These are phyloP conservation scores for Phlogophora meticulosa DNA, from an alignment of 2,888 invertebrate species.

Conservation along the genomic window DNA sequence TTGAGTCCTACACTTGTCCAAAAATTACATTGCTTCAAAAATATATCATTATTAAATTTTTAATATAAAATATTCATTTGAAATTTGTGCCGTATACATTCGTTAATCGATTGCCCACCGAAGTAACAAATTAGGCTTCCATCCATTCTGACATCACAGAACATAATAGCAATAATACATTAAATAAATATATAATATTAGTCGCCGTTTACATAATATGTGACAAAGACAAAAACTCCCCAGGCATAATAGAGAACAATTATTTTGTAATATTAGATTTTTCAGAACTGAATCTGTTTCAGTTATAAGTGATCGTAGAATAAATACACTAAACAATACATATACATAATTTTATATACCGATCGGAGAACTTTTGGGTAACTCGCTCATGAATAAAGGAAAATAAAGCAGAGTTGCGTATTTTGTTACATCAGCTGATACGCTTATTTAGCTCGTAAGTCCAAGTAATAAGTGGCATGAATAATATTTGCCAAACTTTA, in stretches of 20 bases:
- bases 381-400: slow-evolving; percentile 11
- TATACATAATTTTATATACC: slow-evolving; percentile 30
- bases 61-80: slow-evolving; percentile 34
- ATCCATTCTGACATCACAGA: slow-evolving; percentile 58
- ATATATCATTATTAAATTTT: slow-evolving; percentile 43
- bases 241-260: slow-evolving; percentile 55
- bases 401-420: slow-evolving; percentile 34
- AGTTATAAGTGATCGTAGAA: slow-evolving; percentile 43
- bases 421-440: slow-evolving; percentile 40
- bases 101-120: slow-evolving; percentile 72
- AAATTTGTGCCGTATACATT: slow-evolving; percentile 61
- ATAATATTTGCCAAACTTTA: slow-evolving; percentile 31
- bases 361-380: slow-evolving; percentile 24
- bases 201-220: slow-evolving; percentile 28
- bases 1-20: slow-evolving; percentile 66
- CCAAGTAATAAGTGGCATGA: slow-evolving; percentile 28
- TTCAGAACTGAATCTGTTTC: slow-evolving; percentile 51
- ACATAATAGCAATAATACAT: slow-evolving; percentile 52
- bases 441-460: slow-evolving; percentile 50
- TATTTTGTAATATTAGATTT: slow-evolving; percentile 54
- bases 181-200: slow-evolving; percentile 42
- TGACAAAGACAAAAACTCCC: slow-evolving; percentile 35
- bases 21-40: slow-evolving; percentile 49
- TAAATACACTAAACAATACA: slow-evolving; percentile 38
- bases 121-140: slow-evolving; percentile 63